phyloP scores from a whole-genome alignment of 2,113 vertebrate species.

The Heterochromis multidens region DNA sequence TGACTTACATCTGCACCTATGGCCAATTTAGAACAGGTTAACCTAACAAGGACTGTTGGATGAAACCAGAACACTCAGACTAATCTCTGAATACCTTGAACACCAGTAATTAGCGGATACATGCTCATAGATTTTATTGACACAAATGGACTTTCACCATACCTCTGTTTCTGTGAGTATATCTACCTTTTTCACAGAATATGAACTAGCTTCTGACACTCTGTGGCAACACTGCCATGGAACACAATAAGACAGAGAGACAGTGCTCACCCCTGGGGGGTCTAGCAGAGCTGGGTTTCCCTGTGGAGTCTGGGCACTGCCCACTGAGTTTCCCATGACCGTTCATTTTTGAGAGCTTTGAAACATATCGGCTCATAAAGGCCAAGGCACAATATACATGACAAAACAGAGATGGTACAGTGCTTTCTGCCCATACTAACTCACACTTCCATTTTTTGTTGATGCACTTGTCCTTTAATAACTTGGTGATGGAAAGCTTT shows the following conservation, averaged over 20 bases:
- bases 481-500: not conserved
- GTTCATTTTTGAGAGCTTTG: slow-evolving; percentile 41
- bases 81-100: not conserved
- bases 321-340: slow-evolving; percentile 73
- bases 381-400: slow-evolving; percentile 33
- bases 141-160: not conserved
- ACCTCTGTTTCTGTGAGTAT: not conserved
- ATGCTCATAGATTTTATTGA: too few species aligned
- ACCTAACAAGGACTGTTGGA: not conserved
- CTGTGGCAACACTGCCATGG: slow-evolving; percentile 23
- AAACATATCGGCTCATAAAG: slow-evolving; percentile 40
- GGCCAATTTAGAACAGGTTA: too few species aligned
- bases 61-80: not conserved
- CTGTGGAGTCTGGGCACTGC: slow-evolving; percentile 32
- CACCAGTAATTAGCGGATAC: not conserved
- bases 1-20: too few species aligned
- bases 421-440: not conserved
- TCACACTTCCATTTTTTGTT: not conserved
- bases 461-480: not conserved
- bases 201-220: slow-evolving; percentile 7
- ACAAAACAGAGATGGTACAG: slow-evolving; percentile 27
- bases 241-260: slow-evolving; percentile 60
- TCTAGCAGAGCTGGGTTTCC: slow-evolving; percentile 40
- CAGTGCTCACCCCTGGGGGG: slow-evolving; percentile 53
- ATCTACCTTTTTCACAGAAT: not conserved